Percentiles rank a stretch among this genome's conserved stretches.
Conservation (phyloP, 2,113 vertebrate genomes). For the Quiscalus mexicanus region DNA sequence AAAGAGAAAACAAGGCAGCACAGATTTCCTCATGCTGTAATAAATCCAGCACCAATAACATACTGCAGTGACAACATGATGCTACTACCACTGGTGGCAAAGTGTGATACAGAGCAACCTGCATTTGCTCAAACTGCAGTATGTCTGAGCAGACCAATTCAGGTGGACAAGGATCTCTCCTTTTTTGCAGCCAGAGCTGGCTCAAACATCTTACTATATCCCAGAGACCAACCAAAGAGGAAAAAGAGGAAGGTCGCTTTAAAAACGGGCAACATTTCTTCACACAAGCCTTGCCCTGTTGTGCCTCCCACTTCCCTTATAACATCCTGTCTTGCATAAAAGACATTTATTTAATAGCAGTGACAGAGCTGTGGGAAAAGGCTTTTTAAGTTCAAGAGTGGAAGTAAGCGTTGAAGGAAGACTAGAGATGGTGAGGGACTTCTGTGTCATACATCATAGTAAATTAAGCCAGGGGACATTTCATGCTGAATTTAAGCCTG, state of each 20-base stretch:
- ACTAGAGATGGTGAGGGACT: not conserved
- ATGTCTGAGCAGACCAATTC: not conserved
- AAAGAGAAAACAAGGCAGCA: not conserved
- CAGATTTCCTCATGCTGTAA: not conserved
- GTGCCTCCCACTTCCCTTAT: not conserved
- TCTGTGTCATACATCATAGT: not conserved
- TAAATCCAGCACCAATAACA: not conserved
- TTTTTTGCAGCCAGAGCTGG: not conserved
- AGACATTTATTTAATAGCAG: not conserved
- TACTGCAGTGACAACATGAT: fast-evolving
- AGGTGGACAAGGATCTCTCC: not conserved
- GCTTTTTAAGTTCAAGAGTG: not conserved
- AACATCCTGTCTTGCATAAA: not conserved
- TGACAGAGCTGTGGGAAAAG: not conserved
- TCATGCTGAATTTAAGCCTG: not conserved
- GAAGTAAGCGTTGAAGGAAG: not conserved
- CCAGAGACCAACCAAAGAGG: not conserved
- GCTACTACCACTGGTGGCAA: not conserved
- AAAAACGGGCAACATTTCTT: not conserved
- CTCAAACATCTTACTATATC: not conserved
- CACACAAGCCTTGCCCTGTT: not conserved
- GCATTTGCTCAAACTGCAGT: not conserved
- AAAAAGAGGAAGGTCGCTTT: not conserved
- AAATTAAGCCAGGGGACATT: not conserved
- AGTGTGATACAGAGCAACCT: not conserved